These are phyloP conservation scores for Bradysia coprophila DNA, from an alignment of 1,140 invertebrate species.

Conservation along the genomic window DNA sequence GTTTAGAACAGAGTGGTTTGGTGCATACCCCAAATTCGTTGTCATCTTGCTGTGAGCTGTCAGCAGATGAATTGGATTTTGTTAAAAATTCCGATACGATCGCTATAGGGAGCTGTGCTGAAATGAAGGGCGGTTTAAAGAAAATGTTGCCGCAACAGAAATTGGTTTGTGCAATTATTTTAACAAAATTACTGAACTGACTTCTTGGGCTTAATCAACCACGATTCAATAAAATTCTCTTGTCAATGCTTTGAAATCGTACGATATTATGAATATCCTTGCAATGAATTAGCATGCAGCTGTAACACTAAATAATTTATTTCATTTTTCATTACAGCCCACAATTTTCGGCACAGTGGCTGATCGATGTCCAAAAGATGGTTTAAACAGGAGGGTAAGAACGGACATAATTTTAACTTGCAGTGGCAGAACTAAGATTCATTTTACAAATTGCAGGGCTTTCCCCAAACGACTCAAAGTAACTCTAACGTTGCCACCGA, in stretches of 20 bases:
- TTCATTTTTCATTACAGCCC: constrained; percentile 37
- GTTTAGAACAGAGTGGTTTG: constrained; percentile 11
- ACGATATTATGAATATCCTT: no score
- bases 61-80: constrained; percentile 3
- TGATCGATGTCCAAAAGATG: constrained; percentile 33
- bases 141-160: no score
- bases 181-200: no score
- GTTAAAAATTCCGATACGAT: background rate
- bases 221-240: no score
- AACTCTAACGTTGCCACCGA: background rate
- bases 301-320: no score
- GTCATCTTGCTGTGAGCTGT: constrained; percentile 3
- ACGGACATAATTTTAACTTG: background rate
- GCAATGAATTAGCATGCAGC: no score
- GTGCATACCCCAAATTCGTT: constrained; percentile 1
- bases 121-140: background rate
- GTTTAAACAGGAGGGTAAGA: constrained; percentile 34
- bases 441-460: constrained; percentile 3
- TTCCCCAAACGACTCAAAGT: constrained; percentile 1
- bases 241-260: no score
- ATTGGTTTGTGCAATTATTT: no score
- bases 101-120: background rate
- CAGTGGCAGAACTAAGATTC: no score
- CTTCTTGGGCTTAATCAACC: no score
- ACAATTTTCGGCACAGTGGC: constrained; percentile 43